Base-by-base conservation (phyloP, 23 tunicate genomes). In the Ciona savignyi region DNA sequence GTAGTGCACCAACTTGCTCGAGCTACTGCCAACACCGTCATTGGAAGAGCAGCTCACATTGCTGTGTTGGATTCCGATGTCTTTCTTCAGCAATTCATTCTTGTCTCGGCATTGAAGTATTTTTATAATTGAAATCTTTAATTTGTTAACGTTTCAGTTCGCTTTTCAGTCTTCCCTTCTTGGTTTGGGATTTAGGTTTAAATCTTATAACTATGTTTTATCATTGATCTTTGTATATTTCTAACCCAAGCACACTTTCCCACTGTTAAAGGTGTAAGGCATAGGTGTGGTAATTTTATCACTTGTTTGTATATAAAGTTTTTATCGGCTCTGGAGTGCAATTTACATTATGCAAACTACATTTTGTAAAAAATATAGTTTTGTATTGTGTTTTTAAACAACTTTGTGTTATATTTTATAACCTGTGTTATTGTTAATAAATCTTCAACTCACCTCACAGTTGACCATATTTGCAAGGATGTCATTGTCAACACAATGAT, bases 41-140 rank as follows among this genome's bases (percentile, higher is more conserved):
- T 87, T 64, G 95, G 95, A 27, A 65, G 95, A 23, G 87, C 95
- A 9, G 95, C 95, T 20, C 95, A 87, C 31, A 81, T 87, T 56
- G 95, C 95, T 68, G 87, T 81, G 0, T 72, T 87, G 20, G 95
- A 87, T 2, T 87, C 95, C 2, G 82, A 81, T 35, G 74, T 87
- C 3, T 87, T 87, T 81, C 67, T 87, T 4, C 80, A 77, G 34
- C 80, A 81, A 65, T 87, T 87, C 76, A 74, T 87, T 4, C 69
- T 87, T n/a, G 95, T 85, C 15, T 25, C 90, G 1, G 90, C 71
- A 1, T 35, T 85, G 51, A 82, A 72, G 33, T 85, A 85, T 48
- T 83, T 83, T 35, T n/a, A n/a, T n/a, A n/a, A n/a, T n/a, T n/a
- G n/a, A n/a, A n/a, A n/a, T n/a, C n/a, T n/a, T 15, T 6, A 42